Evolutionary conservation across 2,797 vertebrate species (phyloP), one percentile per base, ranked within the genome.

Genomic region (Danio tinwini): DNA sequence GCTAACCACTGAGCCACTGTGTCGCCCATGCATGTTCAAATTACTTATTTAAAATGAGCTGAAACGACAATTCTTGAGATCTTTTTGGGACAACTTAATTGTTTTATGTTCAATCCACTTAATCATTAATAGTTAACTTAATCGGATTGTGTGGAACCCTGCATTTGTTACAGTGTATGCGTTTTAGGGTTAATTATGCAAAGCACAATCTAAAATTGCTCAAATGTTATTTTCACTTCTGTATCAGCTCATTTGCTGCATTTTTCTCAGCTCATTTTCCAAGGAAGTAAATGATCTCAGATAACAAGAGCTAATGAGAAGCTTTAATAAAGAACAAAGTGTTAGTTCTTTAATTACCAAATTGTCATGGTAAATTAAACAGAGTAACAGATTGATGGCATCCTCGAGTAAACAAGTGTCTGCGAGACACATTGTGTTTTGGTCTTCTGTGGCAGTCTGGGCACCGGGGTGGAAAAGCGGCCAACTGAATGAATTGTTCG

Each of bases 401-500:
- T 62, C 72, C 10, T 17, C 37, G 21, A 62, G 21, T 61, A 61
- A 62, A 47, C 76, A 42, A 49, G 12, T 47, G 16, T 56, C 9
- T 58, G 45, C 6, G 50, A 50, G 21, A 45, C 12, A 40, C 53
- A 69, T 61, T 70, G 19, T 58, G 21, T 40, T 62, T 40, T 40
- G 12, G 76, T 59, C 7, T 45, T 19, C 17, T 77, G 21, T 59
- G 45, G 45, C 9, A 37, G 17, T 61, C 37, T 12, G 37, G 64
- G 29, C 37, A 5, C 44, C 11, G 44, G 11, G 29, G 67, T 52
- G 56, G 47, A 49, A 49, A 42, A 49, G 17, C 1, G 29, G 75
- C 10, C 52, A 19, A 11, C 37, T 52, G 56, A 78, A 71, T 42
- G 59, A 65, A 78, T 61, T 70, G 59, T 73, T 64, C 16, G 17